Base-by-base conservation (phyloP, 2,113 vertebrate genomes). In the Sylvia atricapilla region DNA sequence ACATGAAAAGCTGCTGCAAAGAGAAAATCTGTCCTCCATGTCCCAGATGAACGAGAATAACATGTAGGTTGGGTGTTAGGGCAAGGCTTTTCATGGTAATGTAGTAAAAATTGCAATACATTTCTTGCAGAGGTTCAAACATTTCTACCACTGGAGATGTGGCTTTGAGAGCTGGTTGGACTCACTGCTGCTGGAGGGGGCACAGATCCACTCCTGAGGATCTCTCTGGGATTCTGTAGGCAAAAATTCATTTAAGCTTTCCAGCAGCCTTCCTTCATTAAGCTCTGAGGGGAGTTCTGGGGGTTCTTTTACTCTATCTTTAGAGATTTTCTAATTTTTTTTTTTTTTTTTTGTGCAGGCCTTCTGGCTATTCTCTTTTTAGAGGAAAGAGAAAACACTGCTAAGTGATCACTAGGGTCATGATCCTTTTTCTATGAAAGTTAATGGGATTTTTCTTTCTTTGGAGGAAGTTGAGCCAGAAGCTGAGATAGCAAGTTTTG, bases 361-460 rank as follows among this genome's bases (percentile, higher is more conserved):
- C 58, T 73, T 64, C 37, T 92, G 68, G 25, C 37, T 76, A 60
- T 87, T 59, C 67, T 76, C 20, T 64, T 64, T 85, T 59, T 9
- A 86, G 43, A 90, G 15, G 33, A 84, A 66, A 84, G 39, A 47
- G 68, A 59, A 92, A 84, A 74, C 55, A 77, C 39, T 50, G 59
- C 10, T 84, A 63, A 92, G 47, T 77, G 79, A 90, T 89, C 72
- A 52, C 35, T 47, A 59, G 69, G 79, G 72, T 91, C 60, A 50
- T 70, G 64, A 86, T 47, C 73, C 18, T 68, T 75, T 93, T 90
- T 81, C 83, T 93, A 20, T 49, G 74, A 47, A 93, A 84, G 30
- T 88, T 93, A 84, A 93, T 80, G 49, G n/a, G 44, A 78, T 84
- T 94, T 95, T 77, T 90, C 23, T 89, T 91, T 69, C 59, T 91